These are phyloP conservation scores for Psittacula echo DNA, from an alignment of 2,797 vertebrate genomes.

Conservation along the genomic window DNA sequence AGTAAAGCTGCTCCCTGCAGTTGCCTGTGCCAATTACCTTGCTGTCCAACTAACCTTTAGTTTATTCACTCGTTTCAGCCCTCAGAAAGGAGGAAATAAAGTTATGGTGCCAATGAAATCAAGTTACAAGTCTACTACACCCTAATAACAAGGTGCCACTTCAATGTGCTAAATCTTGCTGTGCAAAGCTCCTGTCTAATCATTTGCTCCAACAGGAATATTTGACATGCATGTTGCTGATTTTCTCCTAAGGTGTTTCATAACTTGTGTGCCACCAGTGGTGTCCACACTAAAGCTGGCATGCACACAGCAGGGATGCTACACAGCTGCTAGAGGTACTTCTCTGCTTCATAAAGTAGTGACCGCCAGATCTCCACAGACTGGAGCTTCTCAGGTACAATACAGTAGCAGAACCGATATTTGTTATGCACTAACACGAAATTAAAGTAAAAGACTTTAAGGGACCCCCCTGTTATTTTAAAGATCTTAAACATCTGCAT, in stretches of 20 bases:
- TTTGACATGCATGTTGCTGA: not conserved
- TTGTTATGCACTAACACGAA: not conserved
- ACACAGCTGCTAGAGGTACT: not conserved
- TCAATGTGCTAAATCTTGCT: constrained; percentile 5
- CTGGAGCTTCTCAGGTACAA: not conserved
- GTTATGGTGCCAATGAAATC: not conserved
- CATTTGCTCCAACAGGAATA: not conserved
- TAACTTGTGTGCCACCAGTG: not conserved
- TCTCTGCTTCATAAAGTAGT: not conserved
- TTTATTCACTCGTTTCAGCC: not conserved
- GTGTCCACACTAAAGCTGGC: not conserved
- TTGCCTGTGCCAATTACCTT: not conserved
- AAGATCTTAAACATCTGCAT: not conserved
- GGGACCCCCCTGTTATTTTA: not conserved
- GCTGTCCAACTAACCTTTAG: not conserved
- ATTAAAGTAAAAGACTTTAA: not conserved
- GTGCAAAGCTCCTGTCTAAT: not conserved
- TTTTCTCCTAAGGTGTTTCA: constrained; percentile 58
- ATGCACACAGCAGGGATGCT: not conserved
- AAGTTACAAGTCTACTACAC: not conserved
- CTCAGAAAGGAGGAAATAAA: constrained; percentile 23
- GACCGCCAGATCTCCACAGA: not conserved
- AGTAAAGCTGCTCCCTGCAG: not conserved
- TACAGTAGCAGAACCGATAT: not conserved
- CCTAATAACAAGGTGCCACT: not conserved